Evolutionary conservation across 2,888 invertebrate species (phyloP), one percentile per base, ranked within the genome.

Genomic region (Rosalia funebris): DNA sequence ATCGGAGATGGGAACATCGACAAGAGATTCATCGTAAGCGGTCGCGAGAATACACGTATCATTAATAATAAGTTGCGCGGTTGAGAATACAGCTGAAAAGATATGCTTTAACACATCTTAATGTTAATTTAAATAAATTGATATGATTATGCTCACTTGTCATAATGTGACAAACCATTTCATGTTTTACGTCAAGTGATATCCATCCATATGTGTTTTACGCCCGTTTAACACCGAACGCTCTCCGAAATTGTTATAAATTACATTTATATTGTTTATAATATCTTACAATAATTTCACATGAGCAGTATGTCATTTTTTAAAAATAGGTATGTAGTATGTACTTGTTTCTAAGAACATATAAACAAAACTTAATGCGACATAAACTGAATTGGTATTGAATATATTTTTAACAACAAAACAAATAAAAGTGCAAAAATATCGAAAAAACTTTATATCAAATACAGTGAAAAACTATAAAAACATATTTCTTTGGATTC

Each of bases 101-200:
- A 34, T 34, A 34, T 34, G 34, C 44, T 65, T 62, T 62, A 54
- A 65, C 56, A 34, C 39, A 44, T 16, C 44, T 47, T 53, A 59
- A 62, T 32, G 57, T 56, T 65, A 65, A 62, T 69, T 68, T 68
- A 63, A 71, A 70, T 67, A 66, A 69, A 70, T 67, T 69, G 60
- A 25, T 48, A 57, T 57, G 58, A 60, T 58, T 64, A 64, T 61
- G 62, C 60, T 52, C 42, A 58, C 52, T 58, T 62, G 61, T 62
- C 64, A 58, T 50, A 57, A 56, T 59, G 63, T 60, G 63, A 63
- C 63, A 60, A 53, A 62, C 56, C 57, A 50, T 52, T 60, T 48
- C 47, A 53, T 60, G 45, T 54, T 46, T 36, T 61, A 60, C 56
- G 46, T 47, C 37, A 56, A 57, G 41, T 53, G 57, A 63, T 57